A percentile compares a stretch with the other conserved stretches of the same genome.
Conservation (phyloP, 2,888 invertebrate species). For the Aleiodes testaceus region DNA sequence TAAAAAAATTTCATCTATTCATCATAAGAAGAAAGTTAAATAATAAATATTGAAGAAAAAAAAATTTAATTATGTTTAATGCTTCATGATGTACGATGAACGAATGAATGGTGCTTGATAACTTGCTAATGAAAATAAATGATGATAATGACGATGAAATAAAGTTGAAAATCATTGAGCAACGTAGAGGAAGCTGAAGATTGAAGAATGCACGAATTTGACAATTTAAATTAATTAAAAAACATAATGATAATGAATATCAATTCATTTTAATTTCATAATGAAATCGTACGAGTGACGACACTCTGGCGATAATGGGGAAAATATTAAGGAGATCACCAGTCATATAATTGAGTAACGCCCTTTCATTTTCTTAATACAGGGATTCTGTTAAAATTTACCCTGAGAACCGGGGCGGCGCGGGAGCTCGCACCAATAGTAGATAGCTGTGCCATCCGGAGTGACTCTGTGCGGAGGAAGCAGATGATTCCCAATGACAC, state of each 20-base stretch:
- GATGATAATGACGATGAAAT: conserved; percentile 3
- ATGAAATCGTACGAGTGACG: conserved; percentile 44
- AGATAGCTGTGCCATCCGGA: conserved; percentile 88
- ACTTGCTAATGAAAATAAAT: conserved; percentile 1
- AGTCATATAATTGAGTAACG: conserved; percentile 29
- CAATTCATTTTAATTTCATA: neutral
- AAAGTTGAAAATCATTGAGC: neutral
- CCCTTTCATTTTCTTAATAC: conserved; percentile 32
- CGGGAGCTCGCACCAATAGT: conserved; percentile 90
- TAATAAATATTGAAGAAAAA: conserved; percentile 7
- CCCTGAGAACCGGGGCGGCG: conserved; percentile 73
- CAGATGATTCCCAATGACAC: conserved; percentile 62
- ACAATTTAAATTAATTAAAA: neutral
- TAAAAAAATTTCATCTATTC: conserved; percentile 26
- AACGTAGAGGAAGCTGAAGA: conserved; percentile 31
- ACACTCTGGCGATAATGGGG: conserved; percentile 45
- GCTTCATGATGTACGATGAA: conserved; percentile 3
- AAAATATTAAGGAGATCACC: conserved; percentile 46
- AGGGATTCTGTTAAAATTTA: conserved; percentile 61
- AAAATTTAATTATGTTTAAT: conserved; percentile 8
- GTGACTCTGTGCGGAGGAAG: conserved; percentile 84
- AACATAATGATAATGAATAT: conserved; percentile 4
- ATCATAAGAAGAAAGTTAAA: conserved; percentile 16
- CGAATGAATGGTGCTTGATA: conserved; percentile 32
- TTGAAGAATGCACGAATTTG: conserved; percentile 30